Evolutionary conservation across 2,888 invertebrate genomes (phyloP), one percentile per base, ranked within the genome.

Genomic region (Pardosa pseudoannulata): DNA sequence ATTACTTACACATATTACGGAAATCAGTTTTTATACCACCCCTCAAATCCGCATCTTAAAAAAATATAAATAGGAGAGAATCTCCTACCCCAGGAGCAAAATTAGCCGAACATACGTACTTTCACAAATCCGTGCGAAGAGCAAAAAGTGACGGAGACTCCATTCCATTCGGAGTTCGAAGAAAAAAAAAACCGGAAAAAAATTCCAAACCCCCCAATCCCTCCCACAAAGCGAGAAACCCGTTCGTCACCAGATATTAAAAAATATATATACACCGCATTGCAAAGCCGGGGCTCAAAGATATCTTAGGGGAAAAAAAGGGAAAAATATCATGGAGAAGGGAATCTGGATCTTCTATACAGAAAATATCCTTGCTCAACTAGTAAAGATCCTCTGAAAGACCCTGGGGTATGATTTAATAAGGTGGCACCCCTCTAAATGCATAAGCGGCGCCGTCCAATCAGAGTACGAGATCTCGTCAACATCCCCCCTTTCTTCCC

Each of bases 391-490:
- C 5, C 7, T 23, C 16, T 16, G 13, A 56, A 56, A 56, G 6
- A 5, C 56, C 56, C 56, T 56, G 56, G 56, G 56, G 56, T 56
- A 3, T 56, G 56, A 56, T 56, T 56, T 23, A 56, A 56, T 56
- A 56, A 56, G 56, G 56, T 56, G 23, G 56, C 13, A 56, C 23
- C 56, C 56, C 56, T 56, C 56, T 56, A 56, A 56, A 56, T 56
- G 56, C 56, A 56, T 56, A 56, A 56, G 56, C 56, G 23, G 56
- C 19, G 23, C 1, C 56, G 23, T 56, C 56, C 56, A 56, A 56
- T 56, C 56, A 56, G 56, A 56, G 56, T 11, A 11, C 23, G 6
- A 23, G 56, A 23, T 23, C 19, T 56, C 56, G 19, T 56, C 56
- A 23, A 56, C 56, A 19, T 23, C 56, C 23, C 23, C 56, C 56